Evolutionary conservation across 2,113 vertebrate species (phyloP), one percentile per base, ranked within the genome.

Genomic region (Dasyornis broadbenti): DNA sequence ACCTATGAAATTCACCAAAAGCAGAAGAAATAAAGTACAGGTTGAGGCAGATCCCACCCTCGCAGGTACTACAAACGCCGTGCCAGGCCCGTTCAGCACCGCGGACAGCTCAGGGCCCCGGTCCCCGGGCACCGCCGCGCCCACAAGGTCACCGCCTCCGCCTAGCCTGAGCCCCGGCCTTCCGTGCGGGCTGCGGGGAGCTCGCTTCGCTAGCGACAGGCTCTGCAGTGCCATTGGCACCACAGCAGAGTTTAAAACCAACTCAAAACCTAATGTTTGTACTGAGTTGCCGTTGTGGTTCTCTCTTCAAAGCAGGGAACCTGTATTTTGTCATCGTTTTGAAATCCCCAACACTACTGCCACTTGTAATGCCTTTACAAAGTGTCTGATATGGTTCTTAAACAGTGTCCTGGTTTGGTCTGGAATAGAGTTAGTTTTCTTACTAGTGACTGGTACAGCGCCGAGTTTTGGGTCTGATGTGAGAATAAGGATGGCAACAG

Each of bases 11-110:
- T 4, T 33, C 54, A 3, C 22, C 40, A 8, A 11, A 35, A 66
- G 28, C 19, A 52, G 54, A 50, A 39, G 73, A 22, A 26, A 26
- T 19, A 3, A 18, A 11, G 8, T 0, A 0, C 0, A 4, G 30
- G 9, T 31, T 2, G 39, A 3, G 40, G 39, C 37, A 2, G 49
- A 1, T n/a, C 8, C 9, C 60, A 6, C 5, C 4, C 15, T 1
- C 2, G 2, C 10, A 1, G 39, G 79, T 1, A 1, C 0, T 6
- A 0, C 6, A 0, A 23, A 4, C 1, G 6, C 39, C 13, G 50
- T 3, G 45, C 45, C 30, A 18, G 26, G 26, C 50, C 14, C 10
- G 30, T 21, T 68, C 89, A 83, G 95, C 26, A 83, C 93, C 40
- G 57, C 59, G 57, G 85, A 95, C 69, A 95, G 95, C 72, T 63